A percentile compares a stretch with the other conserved stretches of the same genome.
phyloP scores from a whole-genome alignment of 1,140 invertebrate species.

The Drosophila cardini region DNA sequence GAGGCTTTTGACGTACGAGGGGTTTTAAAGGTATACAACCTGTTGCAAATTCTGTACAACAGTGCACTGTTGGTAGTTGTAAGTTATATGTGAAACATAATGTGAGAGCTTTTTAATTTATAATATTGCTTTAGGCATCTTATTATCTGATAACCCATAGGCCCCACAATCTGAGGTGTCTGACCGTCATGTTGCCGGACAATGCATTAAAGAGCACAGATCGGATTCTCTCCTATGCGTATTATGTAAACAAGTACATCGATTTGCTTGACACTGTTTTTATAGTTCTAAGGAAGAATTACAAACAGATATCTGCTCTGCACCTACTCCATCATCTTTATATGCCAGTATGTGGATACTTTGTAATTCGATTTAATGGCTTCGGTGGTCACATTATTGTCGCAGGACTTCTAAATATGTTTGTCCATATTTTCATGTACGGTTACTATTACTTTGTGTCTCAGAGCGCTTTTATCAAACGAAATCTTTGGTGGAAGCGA shows the following conservation, averaged over 20 bases:
- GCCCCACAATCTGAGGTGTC: conserved; percentile 8
- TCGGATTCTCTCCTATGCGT: conserved; percentile 29
- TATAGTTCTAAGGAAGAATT: conserved; percentile 94
- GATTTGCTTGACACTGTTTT: conserved; percentile 91
- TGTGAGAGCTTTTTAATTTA: not conserved
- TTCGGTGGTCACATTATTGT: conserved; percentile 89
- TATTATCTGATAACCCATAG: not conserved
- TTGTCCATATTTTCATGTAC: conserved; percentile 92
- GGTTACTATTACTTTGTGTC: conserved; percentile 89
- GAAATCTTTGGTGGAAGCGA: conserved; percentile 93
- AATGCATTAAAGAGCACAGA: conserved; percentile 33
- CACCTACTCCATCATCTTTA: conserved; percentile 93
- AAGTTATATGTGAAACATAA: not conserved
- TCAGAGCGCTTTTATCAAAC: conserved; percentile 87
- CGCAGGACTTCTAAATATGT: conserved; percentile 90
- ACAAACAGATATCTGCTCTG: conserved; percentile 91
- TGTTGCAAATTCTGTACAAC: conserved; percentile 86
- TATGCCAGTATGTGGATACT: conserved; percentile 21
- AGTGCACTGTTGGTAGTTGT: conserved; percentile 1
- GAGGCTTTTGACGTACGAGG: conserved; percentile 91
- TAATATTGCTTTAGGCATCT: conserved; percentile 2
- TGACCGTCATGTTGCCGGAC: conserved; percentile 11
- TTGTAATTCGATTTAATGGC: conserved; percentile 20
- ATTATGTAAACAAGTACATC: conserved; percentile 54
- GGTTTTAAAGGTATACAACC: conserved; percentile 91